These are phyloP conservation scores for Netta rufina DNA, from an alignment of 2,797 vertebrate genomes.

Conservation along the genomic window DNA sequence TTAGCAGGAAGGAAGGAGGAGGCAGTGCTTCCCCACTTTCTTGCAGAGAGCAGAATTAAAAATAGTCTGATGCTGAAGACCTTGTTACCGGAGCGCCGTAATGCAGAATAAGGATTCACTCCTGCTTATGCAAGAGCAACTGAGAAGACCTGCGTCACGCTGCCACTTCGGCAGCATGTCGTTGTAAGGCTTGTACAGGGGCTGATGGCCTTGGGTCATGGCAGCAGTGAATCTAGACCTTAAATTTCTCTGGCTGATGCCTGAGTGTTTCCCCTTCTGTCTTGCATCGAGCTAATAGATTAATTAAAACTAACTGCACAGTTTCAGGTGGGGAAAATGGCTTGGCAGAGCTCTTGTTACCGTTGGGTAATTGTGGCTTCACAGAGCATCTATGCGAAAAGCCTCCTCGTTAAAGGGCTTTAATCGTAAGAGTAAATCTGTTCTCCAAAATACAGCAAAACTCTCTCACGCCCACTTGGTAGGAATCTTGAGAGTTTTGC, in stretches of 20 bases:
- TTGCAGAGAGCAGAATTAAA: neutral
- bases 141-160: neutral
- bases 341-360: neutral
- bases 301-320: neutral
- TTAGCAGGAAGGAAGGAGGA: neutral
- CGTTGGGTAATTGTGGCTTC: neutral
- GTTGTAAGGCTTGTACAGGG: neutral
- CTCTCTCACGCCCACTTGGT: neutral
- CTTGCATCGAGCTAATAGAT: neutral
- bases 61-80: fast-evolving
- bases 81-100: neutral
- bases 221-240: neutral
- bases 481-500: neutral
- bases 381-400: neutral
- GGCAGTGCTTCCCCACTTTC: neutral
- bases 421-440: neutral
- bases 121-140: neutral
- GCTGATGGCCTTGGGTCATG: neutral
- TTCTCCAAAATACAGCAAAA: neutral
- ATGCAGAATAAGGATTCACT: neutral
- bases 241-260: neutral
- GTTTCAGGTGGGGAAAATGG: neutral
- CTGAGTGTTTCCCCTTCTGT: neutral
- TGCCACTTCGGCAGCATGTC: neutral
- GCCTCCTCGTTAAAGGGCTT: neutral